Evolutionary conservation across 2,113 vertebrate genomes (phyloP).

Genomic region (Osmerus mordax): DNA sequence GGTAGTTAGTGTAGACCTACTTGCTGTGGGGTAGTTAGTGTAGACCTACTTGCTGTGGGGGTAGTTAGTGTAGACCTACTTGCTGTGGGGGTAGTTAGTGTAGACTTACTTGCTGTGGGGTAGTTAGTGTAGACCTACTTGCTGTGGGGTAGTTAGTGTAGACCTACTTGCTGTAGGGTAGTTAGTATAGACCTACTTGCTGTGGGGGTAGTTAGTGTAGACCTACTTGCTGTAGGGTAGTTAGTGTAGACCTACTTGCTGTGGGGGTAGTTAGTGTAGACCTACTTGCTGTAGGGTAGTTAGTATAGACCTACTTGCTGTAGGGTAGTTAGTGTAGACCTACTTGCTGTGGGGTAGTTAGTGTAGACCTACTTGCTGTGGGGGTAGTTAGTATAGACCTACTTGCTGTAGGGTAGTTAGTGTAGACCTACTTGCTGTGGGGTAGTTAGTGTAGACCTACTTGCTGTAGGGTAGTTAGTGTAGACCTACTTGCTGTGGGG

Average conservation of each 20-base stretch:
- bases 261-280: conserved; percentile 54
- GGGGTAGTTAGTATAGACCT: conserved; percentile 48
- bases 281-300: conserved; percentile 53
- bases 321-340: conserved; percentile 35
- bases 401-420: conserved; percentile 53
- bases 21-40: conserved; percentile 53
- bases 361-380: conserved; percentile 12
- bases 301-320: conserved; percentile 69
- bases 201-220: conserved; percentile 15
- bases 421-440: conserved; percentile 70
- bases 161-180: conserved; percentile 53
- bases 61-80: conserved; percentile 67
- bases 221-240: conserved; percentile 60
- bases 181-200: conserved; percentile 66
- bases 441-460: conserved; percentile 35
- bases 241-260: not conserved
- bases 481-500: conserved; percentile 38
- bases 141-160: conserved; percentile 53
- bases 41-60: conserved; percentile 37
- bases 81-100: conserved; percentile 42
- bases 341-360: conserved; percentile 60
- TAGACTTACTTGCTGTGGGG: conserved; percentile 49
- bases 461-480: conserved; percentile 60
- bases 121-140: conserved; percentile 34
- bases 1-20: conserved; percentile 49